Evolutionary conservation across 2,797 vertebrate species (phyloP).

Genomic region (Pseudocheirus occidentalis): DNA sequence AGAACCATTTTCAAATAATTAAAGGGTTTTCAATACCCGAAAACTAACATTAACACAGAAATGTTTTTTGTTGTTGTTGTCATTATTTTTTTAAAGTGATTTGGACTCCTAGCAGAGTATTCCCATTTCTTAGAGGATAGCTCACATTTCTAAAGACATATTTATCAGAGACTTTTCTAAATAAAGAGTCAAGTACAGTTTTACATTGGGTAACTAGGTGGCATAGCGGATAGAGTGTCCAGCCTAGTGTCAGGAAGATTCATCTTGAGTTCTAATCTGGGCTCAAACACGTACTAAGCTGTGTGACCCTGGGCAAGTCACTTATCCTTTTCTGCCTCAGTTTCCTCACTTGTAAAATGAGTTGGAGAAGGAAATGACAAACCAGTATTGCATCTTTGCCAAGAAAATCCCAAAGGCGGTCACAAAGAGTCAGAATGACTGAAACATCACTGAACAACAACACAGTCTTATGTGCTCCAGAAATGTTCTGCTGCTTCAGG

Average conservation of each 20-base stretch:
- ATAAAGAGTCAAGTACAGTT: neutral
- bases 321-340: neutral
- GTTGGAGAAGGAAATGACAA: neutral
- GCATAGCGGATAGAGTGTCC: neutral
- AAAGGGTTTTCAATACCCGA: constrained; percentile 13
- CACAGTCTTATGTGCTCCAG: neutral
- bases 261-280: neutral
- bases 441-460: neutral
- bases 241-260: neutral
- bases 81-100: neutral
- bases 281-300: neutral
- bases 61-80: no score
- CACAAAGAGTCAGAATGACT: neutral
- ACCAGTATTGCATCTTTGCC: neutral
- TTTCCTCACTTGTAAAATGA: neutral
- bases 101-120: neutral
- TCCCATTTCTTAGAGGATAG: neutral
- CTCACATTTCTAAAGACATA: neutral
- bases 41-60: constrained; percentile 1
- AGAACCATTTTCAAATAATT: constrained; percentile 14
- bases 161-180: neutral
- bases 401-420: neutral
- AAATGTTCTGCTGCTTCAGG: neutral
- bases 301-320: neutral
- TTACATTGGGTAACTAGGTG: neutral